Evolutionary conservation across 2,888 invertebrate species (phyloP).

Genomic region (Machimus atricapillus): DNA sequence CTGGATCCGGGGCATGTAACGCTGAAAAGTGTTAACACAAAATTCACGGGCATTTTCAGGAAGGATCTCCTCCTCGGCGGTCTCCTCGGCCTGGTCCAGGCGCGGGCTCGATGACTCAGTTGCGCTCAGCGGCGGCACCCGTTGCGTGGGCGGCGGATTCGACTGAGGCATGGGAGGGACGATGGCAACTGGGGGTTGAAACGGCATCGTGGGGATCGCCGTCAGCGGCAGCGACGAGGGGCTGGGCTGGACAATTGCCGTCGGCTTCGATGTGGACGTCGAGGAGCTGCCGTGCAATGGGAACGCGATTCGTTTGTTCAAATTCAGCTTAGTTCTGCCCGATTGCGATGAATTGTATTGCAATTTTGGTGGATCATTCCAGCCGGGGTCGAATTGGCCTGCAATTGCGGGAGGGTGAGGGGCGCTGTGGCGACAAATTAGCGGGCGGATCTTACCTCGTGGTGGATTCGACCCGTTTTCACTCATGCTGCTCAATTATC

Average conservation of each 20-base stretch:
- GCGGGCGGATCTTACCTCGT: neutral
- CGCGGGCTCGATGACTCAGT: neutral
- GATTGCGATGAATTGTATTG: conserved; percentile 50
- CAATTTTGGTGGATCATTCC: conserved; percentile 60
- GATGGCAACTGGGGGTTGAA: conserved; percentile 53
- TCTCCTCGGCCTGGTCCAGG: neutral
- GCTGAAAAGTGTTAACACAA: conserved; percentile 45
- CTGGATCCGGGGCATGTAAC: conserved; percentile 45
- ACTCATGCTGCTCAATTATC: conserved; percentile 9
- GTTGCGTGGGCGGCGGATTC: neutral
- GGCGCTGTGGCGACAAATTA: neutral
- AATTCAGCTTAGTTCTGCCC: conserved; percentile 56
- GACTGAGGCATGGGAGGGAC: conserved; percentile 53
- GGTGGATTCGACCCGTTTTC: conserved; percentile 31
- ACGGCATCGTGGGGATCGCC: conserved; percentile 18
- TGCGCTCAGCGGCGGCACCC: neutral
- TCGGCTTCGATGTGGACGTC: conserved; percentile 52
- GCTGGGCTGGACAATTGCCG: conserved; percentile 54
- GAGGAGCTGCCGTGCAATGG: conserved; percentile 53
- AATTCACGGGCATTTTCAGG: conserved; percentile 38
- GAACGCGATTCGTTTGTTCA: conserved; percentile 59
- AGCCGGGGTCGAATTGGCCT: conserved; percentile 60
- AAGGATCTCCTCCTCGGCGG: neutral
- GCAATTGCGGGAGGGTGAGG: neutral
- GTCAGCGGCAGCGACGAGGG: conserved; percentile 49